phyloP scores from a whole-genome alignment of 2,113 vertebrate species.

The Mastomys natalensis region DNA sequence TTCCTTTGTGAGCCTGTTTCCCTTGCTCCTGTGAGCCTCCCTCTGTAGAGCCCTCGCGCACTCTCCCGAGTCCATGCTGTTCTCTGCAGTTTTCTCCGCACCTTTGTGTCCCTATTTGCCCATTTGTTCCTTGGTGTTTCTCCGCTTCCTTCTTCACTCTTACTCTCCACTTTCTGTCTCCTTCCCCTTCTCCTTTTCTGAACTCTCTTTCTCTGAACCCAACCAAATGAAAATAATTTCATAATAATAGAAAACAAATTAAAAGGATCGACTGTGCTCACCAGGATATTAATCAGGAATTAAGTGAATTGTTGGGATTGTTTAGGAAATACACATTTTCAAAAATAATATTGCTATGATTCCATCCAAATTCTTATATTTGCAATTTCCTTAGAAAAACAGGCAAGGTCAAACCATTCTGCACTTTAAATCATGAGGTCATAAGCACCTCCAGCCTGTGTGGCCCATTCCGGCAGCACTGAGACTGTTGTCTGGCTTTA shows the following conservation, averaged over 20 bases:
- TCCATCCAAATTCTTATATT: not conserved
- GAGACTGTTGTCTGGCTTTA: not conserved
- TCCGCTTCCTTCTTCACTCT: not conserved
- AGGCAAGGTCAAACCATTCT: constrained; percentile 8
- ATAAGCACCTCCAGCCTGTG: not conserved
- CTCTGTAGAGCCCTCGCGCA: not conserved
- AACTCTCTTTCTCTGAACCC: not conserved
- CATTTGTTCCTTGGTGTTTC: not conserved
- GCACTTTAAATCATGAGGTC: not conserved
- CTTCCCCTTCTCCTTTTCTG: not conserved
- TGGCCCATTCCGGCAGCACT: not conserved
- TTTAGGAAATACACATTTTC: constrained; percentile 14
- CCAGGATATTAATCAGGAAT: not conserved
- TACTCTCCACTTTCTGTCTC: not conserved
- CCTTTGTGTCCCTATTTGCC: not conserved
- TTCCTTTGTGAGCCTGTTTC: not conserved
- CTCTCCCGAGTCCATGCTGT: not conserved
- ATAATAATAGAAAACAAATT: constrained; percentile 18
- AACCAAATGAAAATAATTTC: constrained; percentile 35
- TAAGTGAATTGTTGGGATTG: not conserved
- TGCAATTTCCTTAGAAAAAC: not conserved
- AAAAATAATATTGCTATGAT: not conserved
- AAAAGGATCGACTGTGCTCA: not conserved
- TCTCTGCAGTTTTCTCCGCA: not conserved
- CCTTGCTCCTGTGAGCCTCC: not conserved